A percentile compares a stretch with the other conserved stretches of the same genome.
phyloP scores from a whole-genome alignment of 2,113 vertebrate genomes.

The Paratilapia polleni region DNA sequence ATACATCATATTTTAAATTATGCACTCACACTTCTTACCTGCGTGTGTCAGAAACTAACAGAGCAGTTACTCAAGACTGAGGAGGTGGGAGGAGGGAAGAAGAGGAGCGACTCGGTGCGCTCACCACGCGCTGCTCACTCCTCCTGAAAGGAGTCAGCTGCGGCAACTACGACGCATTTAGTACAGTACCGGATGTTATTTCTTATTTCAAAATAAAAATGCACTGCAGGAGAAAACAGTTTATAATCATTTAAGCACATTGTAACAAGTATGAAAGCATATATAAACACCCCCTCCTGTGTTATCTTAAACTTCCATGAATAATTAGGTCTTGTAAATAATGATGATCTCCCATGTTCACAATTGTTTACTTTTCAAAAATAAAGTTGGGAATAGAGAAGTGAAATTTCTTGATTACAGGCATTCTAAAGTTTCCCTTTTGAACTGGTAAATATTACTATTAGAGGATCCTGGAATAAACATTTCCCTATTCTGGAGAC shows the following conservation, averaged over 20 bases:
- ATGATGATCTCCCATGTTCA: not conserved
- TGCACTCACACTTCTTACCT: too few species aligned
- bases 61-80: slow-evolving; percentile 59
- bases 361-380: not conserved
- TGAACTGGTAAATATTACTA: not conserved
- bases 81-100: slow-evolving; percentile 44
- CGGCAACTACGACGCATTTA: not conserved
- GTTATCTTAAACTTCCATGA: not conserved
- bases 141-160: not conserved
- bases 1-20: not conserved
- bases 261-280: not conserved
- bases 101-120: slow-evolving; percentile 9
- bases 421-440: not conserved
- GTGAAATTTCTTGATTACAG: not conserved
- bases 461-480: not conserved
- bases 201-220: slow-evolving; percentile 16
- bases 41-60: not conserved
- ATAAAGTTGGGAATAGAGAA: rapidly evolving
- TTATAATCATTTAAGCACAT: not conserved
- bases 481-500: not conserved
- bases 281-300: not conserved
- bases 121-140: slow-evolving; percentile 34
- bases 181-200: not conserved
- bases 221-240: not conserved
- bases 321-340: not conserved